These are phyloP conservation scores for Chymomyza caudatula DNA, from an alignment of 2,888 invertebrate genomes.

Conservation along the genomic window DNA sequence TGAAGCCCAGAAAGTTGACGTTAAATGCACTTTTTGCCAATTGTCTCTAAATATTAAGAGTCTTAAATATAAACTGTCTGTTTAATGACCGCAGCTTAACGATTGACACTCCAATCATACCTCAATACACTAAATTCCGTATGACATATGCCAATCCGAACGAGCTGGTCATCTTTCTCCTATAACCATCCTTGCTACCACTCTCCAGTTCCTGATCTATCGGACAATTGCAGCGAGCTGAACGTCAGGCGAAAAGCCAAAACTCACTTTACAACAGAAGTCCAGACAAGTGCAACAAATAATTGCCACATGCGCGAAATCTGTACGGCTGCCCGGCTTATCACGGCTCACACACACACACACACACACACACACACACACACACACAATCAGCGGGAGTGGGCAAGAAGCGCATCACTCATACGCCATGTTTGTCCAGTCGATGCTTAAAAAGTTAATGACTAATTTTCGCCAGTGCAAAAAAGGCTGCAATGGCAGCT, in stretches of 20 bases:
- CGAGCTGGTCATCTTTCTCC: neutral
- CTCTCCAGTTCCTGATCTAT: constrained; percentile 4
- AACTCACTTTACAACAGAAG: constrained; percentile 46
- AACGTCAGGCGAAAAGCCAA: constrained; percentile 32
- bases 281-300: constrained; percentile 42
- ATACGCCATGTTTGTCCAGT: constrained; percentile 70
- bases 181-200: neutral
- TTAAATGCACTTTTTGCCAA: neutral
- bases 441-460: constrained; percentile 70
- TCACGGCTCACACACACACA: constrained; percentile 37
- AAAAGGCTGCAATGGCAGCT: constrained; percentile 21
- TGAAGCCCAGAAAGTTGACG: too few relatives aligned
- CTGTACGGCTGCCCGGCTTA: constrained; percentile 54
- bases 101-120: neutral
- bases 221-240: constrained; percentile 26
- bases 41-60: neutral
- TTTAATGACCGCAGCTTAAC: neutral
- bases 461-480: constrained; percentile 62
- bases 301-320: constrained; percentile 62
- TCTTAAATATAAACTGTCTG: neutral
- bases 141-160: neutral
- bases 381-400: neutral
- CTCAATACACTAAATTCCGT: too few relatives aligned
- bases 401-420: constrained; percentile 52
- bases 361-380: neutral